A percentile compares a stretch with the other conserved stretches of the same genome.
Evolutionary conservation across 2,113 vertebrate genomes (phyloP).

Genomic region (Cryptoleucopteryx plumbea): DNA sequence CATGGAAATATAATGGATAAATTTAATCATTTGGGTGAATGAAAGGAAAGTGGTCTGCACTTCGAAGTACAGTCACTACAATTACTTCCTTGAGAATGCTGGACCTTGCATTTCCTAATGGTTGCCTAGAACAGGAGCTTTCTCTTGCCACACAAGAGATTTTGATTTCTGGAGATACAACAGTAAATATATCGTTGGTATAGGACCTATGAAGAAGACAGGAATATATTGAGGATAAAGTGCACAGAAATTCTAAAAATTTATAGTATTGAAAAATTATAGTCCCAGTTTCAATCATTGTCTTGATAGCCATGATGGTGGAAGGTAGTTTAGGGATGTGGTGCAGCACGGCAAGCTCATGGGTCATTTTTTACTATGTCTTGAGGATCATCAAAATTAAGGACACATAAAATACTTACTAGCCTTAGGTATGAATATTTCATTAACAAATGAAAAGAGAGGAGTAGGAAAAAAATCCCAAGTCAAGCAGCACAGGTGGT

Average conservation of each 20-base stretch:
- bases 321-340: background rate
- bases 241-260: background rate
- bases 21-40: background rate
- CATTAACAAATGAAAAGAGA: background rate
- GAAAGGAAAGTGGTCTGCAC: background rate
- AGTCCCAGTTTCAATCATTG: background rate
- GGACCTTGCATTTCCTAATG: background rate
- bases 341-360: background rate
- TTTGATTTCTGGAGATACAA: background rate
- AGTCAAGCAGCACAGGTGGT: background rate
- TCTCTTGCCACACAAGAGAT: background rate
- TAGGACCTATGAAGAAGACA: background rate
- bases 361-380: background rate
- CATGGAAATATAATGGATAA: background rate
- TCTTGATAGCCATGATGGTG: background rate
- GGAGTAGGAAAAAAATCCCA: background rate
- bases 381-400: background rate
- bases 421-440: background rate
- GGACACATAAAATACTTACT: background rate
- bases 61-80: background rate
- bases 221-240: background rate
- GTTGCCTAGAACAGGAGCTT: background rate
- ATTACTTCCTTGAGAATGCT: background rate
- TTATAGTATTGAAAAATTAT: background rate
- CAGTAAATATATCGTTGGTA: background rate